Evolutionary conservation across 1,140 invertebrate genomes (phyloP).

Genomic region (Ridgeia piscesae): DNA sequence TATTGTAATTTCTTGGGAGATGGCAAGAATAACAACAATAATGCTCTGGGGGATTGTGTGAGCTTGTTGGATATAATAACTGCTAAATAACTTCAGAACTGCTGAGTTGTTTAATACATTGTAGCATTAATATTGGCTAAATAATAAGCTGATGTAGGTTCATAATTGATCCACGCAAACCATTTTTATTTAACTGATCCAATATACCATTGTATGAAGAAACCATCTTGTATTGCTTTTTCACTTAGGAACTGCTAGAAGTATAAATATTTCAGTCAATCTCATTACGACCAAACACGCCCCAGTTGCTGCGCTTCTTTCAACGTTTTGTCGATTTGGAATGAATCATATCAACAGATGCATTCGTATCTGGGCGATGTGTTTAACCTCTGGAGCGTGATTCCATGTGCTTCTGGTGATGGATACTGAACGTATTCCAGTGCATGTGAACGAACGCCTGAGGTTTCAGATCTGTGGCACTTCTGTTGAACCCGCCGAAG

Average conservation of each 20-base stretch:
- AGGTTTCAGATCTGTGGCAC: neutral
- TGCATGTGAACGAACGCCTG: neutral
- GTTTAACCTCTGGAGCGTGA: neutral
- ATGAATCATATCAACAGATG: neutral
- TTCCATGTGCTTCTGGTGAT: neutral
- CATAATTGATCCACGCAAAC: neutral
- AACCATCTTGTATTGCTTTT: neutral
- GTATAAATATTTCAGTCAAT: neutral
- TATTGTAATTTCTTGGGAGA: neutral
- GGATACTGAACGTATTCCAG: neutral
- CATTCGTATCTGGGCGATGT: neutral
- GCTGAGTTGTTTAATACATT: too few species aligned
- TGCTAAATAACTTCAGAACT: neutral
- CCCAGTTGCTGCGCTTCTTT: neutral
- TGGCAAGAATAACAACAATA: neutral
- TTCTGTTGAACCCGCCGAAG: neutral
- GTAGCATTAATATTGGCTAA: too few species aligned
- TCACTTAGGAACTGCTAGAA: neutral
- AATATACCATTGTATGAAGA: neutral
- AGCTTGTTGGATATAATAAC: neutral
- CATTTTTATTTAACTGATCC: neutral
- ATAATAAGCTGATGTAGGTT: neutral
- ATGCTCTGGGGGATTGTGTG: neutral
- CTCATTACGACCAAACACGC: too few species aligned
- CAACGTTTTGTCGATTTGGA: neutral